A percentile compares a stretch with the other conserved stretches of the same genome.
phyloP scores from a whole-genome alignment of 2,113 vertebrate genomes.

The Anser cygnoides region DNA sequence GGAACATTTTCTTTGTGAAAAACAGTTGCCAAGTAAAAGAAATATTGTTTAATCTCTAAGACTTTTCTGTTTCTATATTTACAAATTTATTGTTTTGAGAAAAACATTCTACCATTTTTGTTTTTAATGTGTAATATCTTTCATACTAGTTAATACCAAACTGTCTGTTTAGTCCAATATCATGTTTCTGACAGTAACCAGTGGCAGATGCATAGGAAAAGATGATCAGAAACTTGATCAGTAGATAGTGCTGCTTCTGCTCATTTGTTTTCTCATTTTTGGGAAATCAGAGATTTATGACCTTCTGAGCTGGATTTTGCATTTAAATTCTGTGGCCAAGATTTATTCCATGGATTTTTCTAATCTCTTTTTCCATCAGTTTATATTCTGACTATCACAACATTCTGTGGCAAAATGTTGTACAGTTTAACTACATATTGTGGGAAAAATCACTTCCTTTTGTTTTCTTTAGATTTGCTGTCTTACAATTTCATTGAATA shows the following conservation, averaged over 20 bases:
- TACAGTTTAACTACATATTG: background rate
- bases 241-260: background rate
- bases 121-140: background rate
- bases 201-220: background rate
- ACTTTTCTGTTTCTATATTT: background rate
- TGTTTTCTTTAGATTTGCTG: background rate
- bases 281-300: background rate
- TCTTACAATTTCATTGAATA: background rate
- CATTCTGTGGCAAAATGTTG: background rate
- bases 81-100: background rate
- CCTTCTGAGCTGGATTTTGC: background rate
- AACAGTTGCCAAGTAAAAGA: background rate
- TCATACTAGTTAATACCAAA: background rate
- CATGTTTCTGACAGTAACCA: background rate
- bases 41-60: background rate
- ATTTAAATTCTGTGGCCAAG: background rate
- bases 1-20: background rate
- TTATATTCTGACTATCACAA: background rate
- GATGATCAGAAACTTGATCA: background rate
- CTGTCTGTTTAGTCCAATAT: background rate
- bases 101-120: background rate
- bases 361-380: background rate
- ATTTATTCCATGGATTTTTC: background rate
- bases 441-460: background rate
- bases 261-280: background rate